Evolutionary conservation across 2,888 invertebrate genomes (phyloP).

Genomic region (Dascillus cervinus): DNA sequence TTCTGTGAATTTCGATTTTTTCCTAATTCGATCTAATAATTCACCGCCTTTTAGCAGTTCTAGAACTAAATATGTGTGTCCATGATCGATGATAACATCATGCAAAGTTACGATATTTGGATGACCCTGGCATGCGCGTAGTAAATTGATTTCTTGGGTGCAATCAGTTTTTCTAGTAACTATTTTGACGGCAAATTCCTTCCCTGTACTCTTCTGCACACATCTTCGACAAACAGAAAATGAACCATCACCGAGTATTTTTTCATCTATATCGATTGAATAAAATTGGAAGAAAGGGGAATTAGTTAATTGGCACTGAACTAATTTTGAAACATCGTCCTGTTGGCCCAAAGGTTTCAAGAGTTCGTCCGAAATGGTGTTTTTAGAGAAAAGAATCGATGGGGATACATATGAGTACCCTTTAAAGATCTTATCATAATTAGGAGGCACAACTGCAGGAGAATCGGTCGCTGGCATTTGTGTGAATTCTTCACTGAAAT

Average conservation of each 20-base stretch:
- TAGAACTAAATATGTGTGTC: conserved; percentile 83
- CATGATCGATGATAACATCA: conserved; percentile 77
- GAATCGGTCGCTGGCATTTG: conserved; percentile 86
- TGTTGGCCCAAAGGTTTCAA: conserved; percentile 52
- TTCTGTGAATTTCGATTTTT: conserved; percentile 66
- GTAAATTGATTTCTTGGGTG: conserved; percentile 65
- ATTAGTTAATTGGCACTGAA: conserved; percentile 43
- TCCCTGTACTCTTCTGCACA: conserved; percentile 61
- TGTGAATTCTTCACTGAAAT: conserved; percentile 96
- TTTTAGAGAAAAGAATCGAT: conserved; percentile 76
- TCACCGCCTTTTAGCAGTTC: conserved; percentile 83
- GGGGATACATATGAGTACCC: conserved; percentile 95
- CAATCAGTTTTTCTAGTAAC: conserved; percentile 59
- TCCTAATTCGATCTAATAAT: conserved; percentile 58
- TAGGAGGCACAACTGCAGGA: conserved; percentile 79
- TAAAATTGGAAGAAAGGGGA: conserved; percentile 83
- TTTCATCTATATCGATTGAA: conserved; percentile 61
- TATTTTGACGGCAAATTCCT: conserved; percentile 85
- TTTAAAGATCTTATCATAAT: conserved; percentile 80
- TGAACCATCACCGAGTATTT: conserved; percentile 78
- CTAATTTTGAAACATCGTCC: conserved; percentile 32
- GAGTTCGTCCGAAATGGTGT: conserved; percentile 66
- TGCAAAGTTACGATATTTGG: conserved; percentile 77
- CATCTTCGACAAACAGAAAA: conserved; percentile 84
- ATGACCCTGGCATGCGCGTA: conserved; percentile 82